Evolutionary conservation across 2,888 invertebrate genomes (phyloP), one percentile per base, ranked within the genome.

Genomic region (Chloroclystis v-ata): DNA sequence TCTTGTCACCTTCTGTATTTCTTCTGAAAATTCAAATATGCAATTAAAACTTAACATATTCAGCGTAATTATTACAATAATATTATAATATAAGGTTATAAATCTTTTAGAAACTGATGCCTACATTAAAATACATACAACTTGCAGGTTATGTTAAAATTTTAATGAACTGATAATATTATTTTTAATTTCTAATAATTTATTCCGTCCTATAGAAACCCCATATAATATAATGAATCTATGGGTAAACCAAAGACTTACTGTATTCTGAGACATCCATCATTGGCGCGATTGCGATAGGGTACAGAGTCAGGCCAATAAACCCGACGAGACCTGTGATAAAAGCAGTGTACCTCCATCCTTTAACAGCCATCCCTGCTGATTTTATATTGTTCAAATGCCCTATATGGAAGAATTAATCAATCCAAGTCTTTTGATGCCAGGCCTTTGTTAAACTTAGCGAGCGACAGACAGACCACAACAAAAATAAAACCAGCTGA

Each of bases 181-280:
- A n/a, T n/a, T n/a, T n/a, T n/a, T n/a, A n/a, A n/a, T n/a, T n/a
- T n/a, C n/a, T n/a, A n/a, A n/a, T n/a, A n/a, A n/a, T n/a, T n/a
- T n/a, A n/a, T n/a, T n/a, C n/a, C n/a, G n/a, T n/a, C n/a, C n/a
- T n/a, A n/a, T n/a, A n/a, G n/a, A n/a, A n/a, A n/a, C n/a, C n/a
- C n/a, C n/a, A n/a, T n/a, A n/a, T n/a, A n/a, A n/a, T n/a, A n/a
- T n/a, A n/a, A n/a, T n/a, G n/a, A n/a, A n/a, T n/a, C n/a, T n/a
- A n/a, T n/a, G n/a, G n/a, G n/a, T n/a, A n/a, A n/a, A n/a, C n/a
- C n/a, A n/a, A n/a, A n/a, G n/a, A 72, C 90, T 86, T 84, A 93
- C 93, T 91, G 63, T 92, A 93, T 54, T 89, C 77, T 0, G 90
- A 89, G 49, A 90, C 72, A 72, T 93, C 87, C 2, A 91, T 71